Base-by-base conservation (phyloP, 2,888 invertebrate species). In the Pollenia amentaria region DNA sequence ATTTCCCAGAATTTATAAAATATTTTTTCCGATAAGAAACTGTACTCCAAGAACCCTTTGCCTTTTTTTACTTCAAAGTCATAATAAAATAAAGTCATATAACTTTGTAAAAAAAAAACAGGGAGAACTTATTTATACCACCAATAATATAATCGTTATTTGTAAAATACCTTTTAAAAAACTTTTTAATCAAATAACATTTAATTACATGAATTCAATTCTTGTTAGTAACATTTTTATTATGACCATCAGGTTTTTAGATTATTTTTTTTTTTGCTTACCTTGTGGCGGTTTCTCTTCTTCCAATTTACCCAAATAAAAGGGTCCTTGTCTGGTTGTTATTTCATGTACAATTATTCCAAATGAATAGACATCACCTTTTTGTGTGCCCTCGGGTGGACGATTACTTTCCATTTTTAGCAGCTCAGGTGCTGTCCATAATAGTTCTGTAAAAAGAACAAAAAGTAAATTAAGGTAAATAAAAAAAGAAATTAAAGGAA, bases 341-440 rank as follows among this genome's bases (percentile, higher is more conserved):
- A 99, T 98, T 94, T 99, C 99, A 91, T 99, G 98, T 91, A 98
- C 96, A 90, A 99, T 97, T 90, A 99, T 97, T 14, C 96, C 98
- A 92, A 98, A 99, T 57, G 98, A 98, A 93, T 98, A 99, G n/a
- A 98, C 96, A 91, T 99, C 99, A 29, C 97, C 98, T 93, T 97
- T 98, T 91, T 97, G 98, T 0, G 97, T 97, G 1, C 97, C 98
- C 90, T 96, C 96, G 0, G 95, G 94, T 0, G 95, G 95, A 0
- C 94, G 94, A 75, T 95, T 94, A 65, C 95, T 94, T 40, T 94
- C 94, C 94, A 95, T 94, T 78, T 97, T 94, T 62, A 99, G 94
- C 18, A 98, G 93, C 92, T 99, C 99, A 0, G 99, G 99, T 0
- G 98, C 96, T 0, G 98, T 98, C 98, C 98, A 99, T 48, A 98